Evolutionary conservation across 2,888 invertebrate species (phyloP).

Genomic region (Pogonocherus hispidulus): DNA sequence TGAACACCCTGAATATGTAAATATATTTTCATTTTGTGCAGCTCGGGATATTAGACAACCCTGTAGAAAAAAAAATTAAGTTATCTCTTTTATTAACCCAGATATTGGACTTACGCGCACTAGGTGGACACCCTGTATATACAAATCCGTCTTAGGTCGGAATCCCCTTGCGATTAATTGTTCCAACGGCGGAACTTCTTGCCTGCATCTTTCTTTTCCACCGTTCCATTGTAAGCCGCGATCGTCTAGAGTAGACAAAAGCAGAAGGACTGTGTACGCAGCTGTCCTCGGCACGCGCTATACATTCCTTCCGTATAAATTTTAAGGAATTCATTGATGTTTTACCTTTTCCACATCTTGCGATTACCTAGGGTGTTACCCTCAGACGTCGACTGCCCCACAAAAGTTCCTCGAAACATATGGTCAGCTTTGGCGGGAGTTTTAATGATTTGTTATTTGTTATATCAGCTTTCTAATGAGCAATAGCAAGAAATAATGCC

Average conservation of each 20-base stretch:
- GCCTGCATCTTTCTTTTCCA: constrained; percentile 42
- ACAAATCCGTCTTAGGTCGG: constrained; percentile 32
- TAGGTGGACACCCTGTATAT: no score
- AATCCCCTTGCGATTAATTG: constrained; percentile 44
- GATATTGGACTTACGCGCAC: no score
- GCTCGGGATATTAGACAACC: no score
- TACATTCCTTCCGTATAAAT: constrained; percentile 37
- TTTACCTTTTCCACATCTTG: constrained; percentile 48
- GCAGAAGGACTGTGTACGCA: constrained; percentile 46
- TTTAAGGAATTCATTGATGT: constrained; percentile 52
- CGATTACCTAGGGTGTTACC: constrained; percentile 51
- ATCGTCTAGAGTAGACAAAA: constrained; percentile 52
- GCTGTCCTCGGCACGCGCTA: constrained; percentile 56
- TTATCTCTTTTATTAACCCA: no score
- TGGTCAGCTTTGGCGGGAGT: constrained; percentile 22
- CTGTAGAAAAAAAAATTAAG: no score
- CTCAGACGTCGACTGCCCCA: constrained; percentile 42
- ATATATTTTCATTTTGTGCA: no score
- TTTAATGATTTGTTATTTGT: no score
- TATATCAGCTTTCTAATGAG: no score
- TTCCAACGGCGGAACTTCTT: constrained; percentile 35
- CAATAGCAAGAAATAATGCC: no score
- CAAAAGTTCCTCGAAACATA: constrained; percentile 37
- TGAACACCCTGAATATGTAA: no score
- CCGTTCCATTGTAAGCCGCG: constrained; percentile 50